Evolutionary conservation across 2,113 vertebrate genomes (phyloP), one percentile per base, ranked within the genome.

Genomic region (Chaetodon auriga): DNA sequence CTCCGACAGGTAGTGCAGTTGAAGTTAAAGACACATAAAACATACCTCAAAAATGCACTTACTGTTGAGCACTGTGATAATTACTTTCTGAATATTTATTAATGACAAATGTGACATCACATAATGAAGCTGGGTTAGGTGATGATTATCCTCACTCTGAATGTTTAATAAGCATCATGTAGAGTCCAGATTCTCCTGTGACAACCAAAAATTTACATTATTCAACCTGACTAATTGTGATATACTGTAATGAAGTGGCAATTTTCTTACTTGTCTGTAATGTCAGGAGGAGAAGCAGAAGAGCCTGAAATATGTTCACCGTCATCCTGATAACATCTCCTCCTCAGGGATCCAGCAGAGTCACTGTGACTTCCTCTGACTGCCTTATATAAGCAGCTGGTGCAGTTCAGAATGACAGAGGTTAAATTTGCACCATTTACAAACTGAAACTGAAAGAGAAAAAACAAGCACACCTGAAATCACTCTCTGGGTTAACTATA

Each of bases 181-280:
- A 48, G 15, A 54, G 11, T 57, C 12, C 25, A 4, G 3, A 10
- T 54, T 54, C n/a, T 2, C n/a, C 12, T 30, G 23, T 49, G 19
- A 49, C 19, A 54, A 9, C 25, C 10, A 18, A 18, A 5, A 58
- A 72, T 43, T 10, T 41, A 55, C 14, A 61, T 14, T 6, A 35
- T 46, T 21, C 54, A 60, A 8, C 15, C 18, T 49, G 18, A 38
- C 2, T 16, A 38, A 38, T 10, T 25, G 23, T 65, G 3, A 45
- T 8, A 11, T 18, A 5, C 12, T 48, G 23, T 18, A 10, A 61
- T 21, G 23, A 62, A 63, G 21, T 18, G 8, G 15, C 51, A 2
- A 12, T 45, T 43, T 0, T 38, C 82, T 73, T 85, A 90, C 88
- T 79, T 36, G 45, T 36, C 38, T 64, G 1, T 43, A 51, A 48